Conservation (phyloP, 2,888 invertebrate species). For the Dinocampus coccinellae region DNA sequence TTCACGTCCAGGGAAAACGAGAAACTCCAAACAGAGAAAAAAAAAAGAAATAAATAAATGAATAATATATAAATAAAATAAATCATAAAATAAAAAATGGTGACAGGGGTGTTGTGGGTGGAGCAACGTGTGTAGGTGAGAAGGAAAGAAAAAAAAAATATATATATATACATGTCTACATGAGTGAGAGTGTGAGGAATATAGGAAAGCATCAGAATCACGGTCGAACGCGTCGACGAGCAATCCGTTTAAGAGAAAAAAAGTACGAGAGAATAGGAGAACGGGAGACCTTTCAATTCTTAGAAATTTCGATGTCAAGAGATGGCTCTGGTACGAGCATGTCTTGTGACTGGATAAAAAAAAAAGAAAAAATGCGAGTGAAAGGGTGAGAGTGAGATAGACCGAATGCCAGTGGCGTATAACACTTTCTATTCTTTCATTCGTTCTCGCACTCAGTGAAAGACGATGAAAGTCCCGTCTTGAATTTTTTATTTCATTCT, state of each 20-base stretch:
- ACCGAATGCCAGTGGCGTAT: slow-evolving; percentile 16
- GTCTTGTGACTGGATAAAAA: neutral
- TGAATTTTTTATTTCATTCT: neutral
- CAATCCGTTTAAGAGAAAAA: slow-evolving; percentile 15
- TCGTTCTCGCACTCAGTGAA: neutral
- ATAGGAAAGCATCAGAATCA: slow-evolving; percentile 2
- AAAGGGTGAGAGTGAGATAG: neutral
- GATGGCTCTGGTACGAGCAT: neutral
- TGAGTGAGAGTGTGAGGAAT: neutral
- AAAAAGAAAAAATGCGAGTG: neutral
- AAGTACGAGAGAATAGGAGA: neutral
- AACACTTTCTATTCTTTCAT: neutral
- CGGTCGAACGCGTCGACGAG: slow-evolving; percentile 9
- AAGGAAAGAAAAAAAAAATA: neutral
- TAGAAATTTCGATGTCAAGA: slow-evolving; percentile 12
- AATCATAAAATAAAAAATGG: neutral
- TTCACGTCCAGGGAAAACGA: neutral
- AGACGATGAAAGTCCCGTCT: neutral
- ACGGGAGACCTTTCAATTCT: slow-evolving; percentile 20
- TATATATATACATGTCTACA: slow-evolving; percentile 1
- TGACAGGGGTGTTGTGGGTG: neutral
- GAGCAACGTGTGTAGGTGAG: neutral
- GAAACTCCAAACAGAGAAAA: neutral
- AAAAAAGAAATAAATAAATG: neutral
- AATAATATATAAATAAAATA: neutral